Percentiles rank a stretch among this genome's conserved stretches.
Conservation (phyloP, 1,140 invertebrate genomes). For the Stenopsyche tienmushanensis region DNA sequence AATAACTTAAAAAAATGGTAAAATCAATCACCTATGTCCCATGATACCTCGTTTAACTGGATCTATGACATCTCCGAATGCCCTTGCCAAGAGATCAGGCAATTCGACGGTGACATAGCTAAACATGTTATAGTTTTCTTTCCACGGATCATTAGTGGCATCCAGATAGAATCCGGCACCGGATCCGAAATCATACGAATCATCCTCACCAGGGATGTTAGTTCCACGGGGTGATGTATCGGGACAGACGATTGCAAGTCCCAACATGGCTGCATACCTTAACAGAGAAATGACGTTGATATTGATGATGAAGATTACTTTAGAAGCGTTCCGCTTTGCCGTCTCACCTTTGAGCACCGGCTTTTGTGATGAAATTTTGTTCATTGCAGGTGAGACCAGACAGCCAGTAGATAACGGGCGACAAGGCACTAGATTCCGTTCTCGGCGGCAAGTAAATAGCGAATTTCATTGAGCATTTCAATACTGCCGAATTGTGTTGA, state of each 20-base stretch:
- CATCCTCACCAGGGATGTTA: slow-evolving; percentile 87
- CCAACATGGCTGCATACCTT: slow-evolving; percentile 74
- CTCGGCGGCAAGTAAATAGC: slow-evolving; percentile 85
- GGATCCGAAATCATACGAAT: slow-evolving; percentile 90
- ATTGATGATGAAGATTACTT: not conserved
- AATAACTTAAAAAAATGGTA: slow-evolving; percentile 26
- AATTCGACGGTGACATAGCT: slow-evolving; percentile 94
- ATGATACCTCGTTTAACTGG: slow-evolving; percentile 73
- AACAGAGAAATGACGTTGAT: slow-evolving; percentile 33
- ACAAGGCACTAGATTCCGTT: slow-evolving; percentile 58
- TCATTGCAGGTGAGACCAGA: slow-evolving; percentile 95
- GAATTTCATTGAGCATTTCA: slow-evolving; percentile 93
- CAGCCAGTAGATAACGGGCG: slow-evolving; percentile 90
- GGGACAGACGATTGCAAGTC: slow-evolving; percentile 84
- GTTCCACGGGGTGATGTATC: slow-evolving; percentile 94
- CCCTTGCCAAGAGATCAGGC: slow-evolving; percentile 68
- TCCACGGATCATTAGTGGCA: slow-evolving; percentile 89
- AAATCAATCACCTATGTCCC: slow-evolving; percentile 72
- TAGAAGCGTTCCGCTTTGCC: not conserved
- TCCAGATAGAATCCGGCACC: slow-evolving; percentile 97
- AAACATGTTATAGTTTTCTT: slow-evolving; percentile 93
- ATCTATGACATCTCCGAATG: slow-evolving; percentile 49
- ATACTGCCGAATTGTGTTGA: slow-evolving; percentile 74
- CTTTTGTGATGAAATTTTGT: slow-evolving; percentile 95
- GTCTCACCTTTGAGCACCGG: slow-evolving; percentile 82